A percentile compares a stretch with the other conserved stretches of the same genome.
Evolutionary conservation across 2,113 vertebrate species (phyloP).

Genomic region (Protomyctophum bolini): DNA sequence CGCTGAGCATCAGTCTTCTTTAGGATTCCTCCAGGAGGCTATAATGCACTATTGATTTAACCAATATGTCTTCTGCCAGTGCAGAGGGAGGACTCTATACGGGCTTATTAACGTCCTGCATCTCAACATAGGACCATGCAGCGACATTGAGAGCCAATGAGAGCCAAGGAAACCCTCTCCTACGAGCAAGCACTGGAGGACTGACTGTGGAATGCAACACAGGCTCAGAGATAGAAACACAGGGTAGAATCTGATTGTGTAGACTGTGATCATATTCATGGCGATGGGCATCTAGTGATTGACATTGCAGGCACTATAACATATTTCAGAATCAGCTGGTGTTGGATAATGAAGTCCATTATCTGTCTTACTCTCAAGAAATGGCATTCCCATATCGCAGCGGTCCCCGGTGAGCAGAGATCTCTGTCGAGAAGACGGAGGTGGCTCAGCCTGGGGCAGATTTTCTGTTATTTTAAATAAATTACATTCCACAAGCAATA

Average conservation of each 20-base stretch:
- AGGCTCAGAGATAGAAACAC: background rate
- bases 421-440: constrained; percentile 22
- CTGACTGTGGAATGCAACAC: background rate
- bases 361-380: constrained; percentile 19
- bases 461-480: constrained; percentile 35
- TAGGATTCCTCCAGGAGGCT: constrained; percentile 49
- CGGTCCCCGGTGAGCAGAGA: constrained; percentile 14
- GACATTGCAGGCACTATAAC: no score
- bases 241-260: no score
- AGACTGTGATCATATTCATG: no score
- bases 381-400: constrained; percentile 24
- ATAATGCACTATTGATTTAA: constrained; percentile 75
- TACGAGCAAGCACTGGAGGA: background rate
- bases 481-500: constrained; percentile 31
- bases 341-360: constrained; percentile 11
- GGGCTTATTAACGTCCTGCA: background rate
- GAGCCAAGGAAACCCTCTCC: constrained; percentile 6
- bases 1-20: constrained; percentile 55
- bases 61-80: constrained; percentile 54
- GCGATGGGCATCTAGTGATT: no score
- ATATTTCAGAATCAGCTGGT: background rate
- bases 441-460: constrained; percentile 32
- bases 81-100: constrained; percentile 11
- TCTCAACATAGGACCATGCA: constrained; percentile 13
- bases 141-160: constrained; percentile 25